Evolutionary conservation across 30 jellyfish, hydroid and myxozoan species (phyloP), one percentile per base, ranked within the genome.

Genomic region (Chironex yamaguchii): DNA sequence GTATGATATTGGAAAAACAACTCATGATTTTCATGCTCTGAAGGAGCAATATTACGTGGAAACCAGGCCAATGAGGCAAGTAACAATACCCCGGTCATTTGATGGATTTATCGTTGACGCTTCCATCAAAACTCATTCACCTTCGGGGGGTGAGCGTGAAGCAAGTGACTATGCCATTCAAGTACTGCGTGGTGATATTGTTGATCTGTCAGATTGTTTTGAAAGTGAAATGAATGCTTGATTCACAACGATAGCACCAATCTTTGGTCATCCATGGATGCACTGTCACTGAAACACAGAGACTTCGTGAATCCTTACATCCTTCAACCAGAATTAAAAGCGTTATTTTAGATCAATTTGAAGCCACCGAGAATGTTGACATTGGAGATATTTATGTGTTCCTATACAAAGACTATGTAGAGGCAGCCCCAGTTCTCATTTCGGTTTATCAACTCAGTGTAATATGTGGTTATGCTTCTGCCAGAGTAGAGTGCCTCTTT

Each of bases 71-170:
- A 51, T n/a, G 62, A 76, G 88, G 52, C 62, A 76, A 28, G 17
- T 23, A 53, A 0, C 33, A 25, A 30, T 24, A 33, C 22, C 88
- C 29, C 24, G 27, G 23, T 32, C 34, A 53, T 52, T 76, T 52
- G 77, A 76, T n/a, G 79, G 25, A n/a, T 76, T 49, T 52, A 23
- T 42, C 58, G 82, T 48, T 20, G 83, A 76, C 21, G 88, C 53
- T n/a, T n/a, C n/a, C n/a, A 36, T 62, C 88, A 50, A 76, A 48
- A 27, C 88, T 77, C 2, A 25, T 69, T 36, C n/a, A n/a, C n/a
- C n/a, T n/a, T n/a, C n/a, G n/a, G n/a, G n/a, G n/a, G n/a, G n/a
- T n/a, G n/a, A n/a, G n/a, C n/a, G n/a, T n/a, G n/a, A n/a, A n/a
- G n/a, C n/a, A n/a, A n/a, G n/a, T n/a, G n/a, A n/a, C n/a, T n/a